Base-by-base conservation (phyloP, 2,113 vertebrate species). In the Rattus rattus region DNA sequence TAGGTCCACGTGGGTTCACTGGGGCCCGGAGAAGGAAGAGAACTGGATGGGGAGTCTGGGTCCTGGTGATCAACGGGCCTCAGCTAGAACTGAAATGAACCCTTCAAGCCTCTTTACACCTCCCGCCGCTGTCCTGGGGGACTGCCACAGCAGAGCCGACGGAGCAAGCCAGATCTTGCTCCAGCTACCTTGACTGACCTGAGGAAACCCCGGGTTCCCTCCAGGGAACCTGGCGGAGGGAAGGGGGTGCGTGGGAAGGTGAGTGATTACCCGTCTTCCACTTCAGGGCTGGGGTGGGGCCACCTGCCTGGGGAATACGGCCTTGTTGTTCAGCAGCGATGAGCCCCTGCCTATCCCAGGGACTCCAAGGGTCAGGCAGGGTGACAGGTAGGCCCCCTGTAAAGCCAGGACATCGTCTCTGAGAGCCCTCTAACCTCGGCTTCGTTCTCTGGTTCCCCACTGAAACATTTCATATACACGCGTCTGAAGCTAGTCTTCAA, bases 171-270 rank as follows among this genome's bases (percentile, higher is more conserved):
- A 47, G n/a, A 54, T 92, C 81, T 73, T 69, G 79, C 52, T 65
- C 93, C 89, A 87, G 77, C 83, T 94, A 73, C 91, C 85, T 75
- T 80, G 65, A 77, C 89, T 89, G 85, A 97, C 67, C 94, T 69
- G 17, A 88, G 36, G 30, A 72, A 91, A 95, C 90, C 95, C 94
- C 63, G 47, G 49, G 79, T 39, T 59, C 96, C 90, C 96, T 70
- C 67, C 9, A 4, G 90, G 83, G 61, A n/a, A 86, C 65, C 92
- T 94, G 87, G 83, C 56, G 49, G 83, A 43, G 22, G 70, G 79
- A 84, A 88, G 17, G 39, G 59, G 92, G 14, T 93, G 75, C 0
- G 43, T 93, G 84, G 96, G 96, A 87, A 96, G 90, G 54, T 3
- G 1, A 8, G 84, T 90, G 73, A 90, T 91, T 75, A 91, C 2